Evolutionary conservation across 1,140 invertebrate genomes (phyloP).

Genomic region (Pseudoatta argentina): DNA sequence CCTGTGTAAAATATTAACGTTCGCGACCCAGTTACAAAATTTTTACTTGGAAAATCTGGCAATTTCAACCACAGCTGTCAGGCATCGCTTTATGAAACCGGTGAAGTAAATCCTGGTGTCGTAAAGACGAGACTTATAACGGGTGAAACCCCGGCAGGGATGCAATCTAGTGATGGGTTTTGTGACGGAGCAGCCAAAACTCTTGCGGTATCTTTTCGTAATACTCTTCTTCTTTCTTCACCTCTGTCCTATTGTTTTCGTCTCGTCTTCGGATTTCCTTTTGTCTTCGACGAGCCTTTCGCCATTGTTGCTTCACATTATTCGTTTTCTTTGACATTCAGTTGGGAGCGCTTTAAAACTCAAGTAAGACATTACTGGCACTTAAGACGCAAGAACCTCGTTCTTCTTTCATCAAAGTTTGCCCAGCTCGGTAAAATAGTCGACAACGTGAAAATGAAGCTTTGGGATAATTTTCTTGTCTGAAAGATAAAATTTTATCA

Average conservation of each 20-base stretch:
- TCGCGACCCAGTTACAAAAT: conserved; percentile 38
- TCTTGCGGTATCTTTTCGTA: conserved; percentile 45
- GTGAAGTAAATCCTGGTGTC: conserved; percentile 27
- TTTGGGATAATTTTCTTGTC: not conserved
- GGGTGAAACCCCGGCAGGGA: not conserved
- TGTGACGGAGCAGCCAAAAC: not conserved
- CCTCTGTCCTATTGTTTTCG: conserved; percentile 58
- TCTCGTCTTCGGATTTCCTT: conserved; percentile 51
- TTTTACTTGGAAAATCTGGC: conserved; percentile 42
- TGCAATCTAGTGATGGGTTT: conserved; percentile 30
- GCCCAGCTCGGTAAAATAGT: not conserved
- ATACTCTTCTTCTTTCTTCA: conserved; percentile 39
- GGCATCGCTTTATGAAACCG: conserved; percentile 33
- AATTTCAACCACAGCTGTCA: conserved; percentile 43
- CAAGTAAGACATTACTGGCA: not conserved
- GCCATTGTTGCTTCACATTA: conserved; percentile 59
- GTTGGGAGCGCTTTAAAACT: conserved; percentile 19
- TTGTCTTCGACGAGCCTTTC: conserved; percentile 54
- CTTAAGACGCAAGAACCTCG: conserved; percentile 8
- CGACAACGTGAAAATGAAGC: not conserved
- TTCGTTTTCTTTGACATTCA: conserved; percentile 20
- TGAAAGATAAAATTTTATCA: not conserved
- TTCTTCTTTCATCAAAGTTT: conserved; percentile 1
- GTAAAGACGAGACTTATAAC: conserved; percentile 30
- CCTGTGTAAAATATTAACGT: not conserved